Percentiles rank a stretch among this genome's conserved stretches.
Evolutionary conservation across 2,113 vertebrate genomes (phyloP).

Genomic region (Empidonax traillii): DNA sequence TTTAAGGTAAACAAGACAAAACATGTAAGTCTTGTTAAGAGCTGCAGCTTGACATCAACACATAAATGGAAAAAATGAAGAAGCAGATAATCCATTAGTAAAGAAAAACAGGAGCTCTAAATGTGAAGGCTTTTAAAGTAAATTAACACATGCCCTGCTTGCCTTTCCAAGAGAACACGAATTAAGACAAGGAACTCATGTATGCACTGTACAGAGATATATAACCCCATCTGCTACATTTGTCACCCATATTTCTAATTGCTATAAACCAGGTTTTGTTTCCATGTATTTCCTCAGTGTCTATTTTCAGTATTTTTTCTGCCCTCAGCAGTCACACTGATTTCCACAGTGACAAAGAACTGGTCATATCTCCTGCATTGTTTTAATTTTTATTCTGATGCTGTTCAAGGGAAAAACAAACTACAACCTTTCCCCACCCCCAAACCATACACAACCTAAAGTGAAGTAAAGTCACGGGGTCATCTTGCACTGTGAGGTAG

Average conservation of each 20-base stretch:
- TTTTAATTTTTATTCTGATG: not conserved
- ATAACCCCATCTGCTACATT: not conserved
- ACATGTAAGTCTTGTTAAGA: not conserved
- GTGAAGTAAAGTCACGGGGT: not conserved
- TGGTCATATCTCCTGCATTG: not conserved
- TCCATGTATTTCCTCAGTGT: not conserved
- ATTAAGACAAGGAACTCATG: not conserved
- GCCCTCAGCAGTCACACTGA: not conserved
- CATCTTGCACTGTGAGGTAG: not conserved
- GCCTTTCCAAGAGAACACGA: not conserved
- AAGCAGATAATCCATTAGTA: not conserved
- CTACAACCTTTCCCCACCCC: not conserved
- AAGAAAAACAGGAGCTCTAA: not conserved
- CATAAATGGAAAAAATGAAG: not conserved
- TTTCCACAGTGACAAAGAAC: not conserved
- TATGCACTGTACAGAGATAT: not conserved
- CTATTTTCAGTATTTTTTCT: not conserved
- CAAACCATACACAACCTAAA: not conserved
- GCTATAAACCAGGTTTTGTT: not conserved
- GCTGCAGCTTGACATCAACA: not conserved
- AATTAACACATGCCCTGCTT: not conserved
- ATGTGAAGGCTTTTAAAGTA: not conserved
- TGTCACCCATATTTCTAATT: not conserved
- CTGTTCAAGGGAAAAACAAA: not conserved
- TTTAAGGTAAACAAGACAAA: not conserved